phyloP scores from a whole-genome alignment of 2,888 invertebrate species.

The Noctuana brunneofusca region DNA sequence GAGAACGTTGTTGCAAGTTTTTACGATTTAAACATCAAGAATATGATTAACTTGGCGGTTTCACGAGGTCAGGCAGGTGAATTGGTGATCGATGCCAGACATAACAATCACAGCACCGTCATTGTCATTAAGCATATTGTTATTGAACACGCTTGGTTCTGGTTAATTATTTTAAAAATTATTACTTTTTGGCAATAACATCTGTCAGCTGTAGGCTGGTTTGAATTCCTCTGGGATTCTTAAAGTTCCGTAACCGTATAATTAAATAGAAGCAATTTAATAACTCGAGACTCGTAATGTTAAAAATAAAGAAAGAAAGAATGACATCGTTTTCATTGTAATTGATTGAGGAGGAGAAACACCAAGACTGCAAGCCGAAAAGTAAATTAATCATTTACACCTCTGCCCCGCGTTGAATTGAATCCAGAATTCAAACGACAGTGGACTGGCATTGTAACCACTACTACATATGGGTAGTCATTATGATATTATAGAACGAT shows the following conservation, averaged over 20 bases:
- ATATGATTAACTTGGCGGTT: slow-evolving; percentile 46
- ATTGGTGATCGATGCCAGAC: slow-evolving; percentile 38
- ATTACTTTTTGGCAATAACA: slow-evolving; percentile 29
- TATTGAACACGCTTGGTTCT: slow-evolving; percentile 29
- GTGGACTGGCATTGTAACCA: too few relatives aligned
- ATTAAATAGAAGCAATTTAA: background rate
- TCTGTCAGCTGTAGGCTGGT: slow-evolving; percentile 8
- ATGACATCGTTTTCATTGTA: too few relatives aligned
- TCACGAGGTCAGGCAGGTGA: slow-evolving; percentile 48
- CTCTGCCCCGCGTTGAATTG: too few relatives aligned
- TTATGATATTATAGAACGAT: too few relatives aligned
- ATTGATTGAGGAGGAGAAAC: too few relatives aligned
- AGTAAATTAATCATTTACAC: too few relatives aligned
- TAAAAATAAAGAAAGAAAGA: too few relatives aligned
- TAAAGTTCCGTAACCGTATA: background rate
- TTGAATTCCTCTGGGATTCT: background rate
- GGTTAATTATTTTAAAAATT: slow-evolving; percentile 31
- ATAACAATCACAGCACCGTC: slow-evolving; percentile 19
- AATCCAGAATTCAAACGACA: too few relatives aligned
- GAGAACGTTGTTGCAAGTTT: slow-evolving; percentile 69
- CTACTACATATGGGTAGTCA: too few relatives aligned
- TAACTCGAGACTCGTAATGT: too few relatives aligned
- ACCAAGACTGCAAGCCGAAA: too few relatives aligned
- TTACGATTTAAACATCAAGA: slow-evolving; percentile 48
- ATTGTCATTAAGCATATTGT: slow-evolving; percentile 27